These are phyloP conservation scores for Rhimphoctona megacephalus DNA, from an alignment of 2,888 invertebrate species.

Conservation along the genomic window DNA sequence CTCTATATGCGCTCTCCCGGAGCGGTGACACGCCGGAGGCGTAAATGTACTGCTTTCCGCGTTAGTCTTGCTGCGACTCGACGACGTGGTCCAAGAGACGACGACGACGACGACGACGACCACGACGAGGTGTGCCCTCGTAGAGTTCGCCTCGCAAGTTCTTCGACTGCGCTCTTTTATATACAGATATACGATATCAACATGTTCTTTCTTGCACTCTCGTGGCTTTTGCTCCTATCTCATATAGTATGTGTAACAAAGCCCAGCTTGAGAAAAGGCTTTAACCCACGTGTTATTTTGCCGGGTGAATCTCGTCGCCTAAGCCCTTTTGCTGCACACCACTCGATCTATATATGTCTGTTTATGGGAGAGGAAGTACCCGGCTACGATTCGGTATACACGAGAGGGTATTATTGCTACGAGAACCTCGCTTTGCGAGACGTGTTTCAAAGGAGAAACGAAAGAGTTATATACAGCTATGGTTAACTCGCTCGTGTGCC, in stretches of 20 bases:
- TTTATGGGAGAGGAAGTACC: conserved; percentile 22
- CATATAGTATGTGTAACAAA: conserved; percentile 6
- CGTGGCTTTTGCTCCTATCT: conserved; percentile 8
- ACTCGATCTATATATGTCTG: not conserved
- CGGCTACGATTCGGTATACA: conserved; percentile 52
- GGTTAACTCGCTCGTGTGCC: not conserved
- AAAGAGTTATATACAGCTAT: conserved; percentile 25
- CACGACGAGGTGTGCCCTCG: conserved; percentile 65
- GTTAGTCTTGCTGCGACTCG: conserved; percentile 57
- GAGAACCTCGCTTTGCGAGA: conserved; percentile 40
- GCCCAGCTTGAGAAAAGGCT: conserved; percentile 4
- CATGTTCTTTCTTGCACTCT: conserved; percentile 9
- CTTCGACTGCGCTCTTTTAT: conserved; percentile 5
- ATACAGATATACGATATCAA: conserved; percentile 17
- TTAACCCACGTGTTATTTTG: not conserved
- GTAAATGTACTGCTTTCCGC: conserved; percentile 69
- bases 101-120: conserved; percentile 47
- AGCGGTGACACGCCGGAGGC: conserved; percentile 69
- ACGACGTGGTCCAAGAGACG: conserved; percentile 45
- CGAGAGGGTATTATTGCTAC: conserved; percentile 48
- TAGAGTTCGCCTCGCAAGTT: conserved; percentile 39
- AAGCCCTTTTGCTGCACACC: not conserved
- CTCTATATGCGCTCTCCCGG: conserved; percentile 35
- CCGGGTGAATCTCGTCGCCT: not conserved
- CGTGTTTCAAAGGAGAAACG: conserved; percentile 30